phyloP scores from a whole-genome alignment of 1,140 invertebrate genomes.

The Drosophila biarmipes region DNA sequence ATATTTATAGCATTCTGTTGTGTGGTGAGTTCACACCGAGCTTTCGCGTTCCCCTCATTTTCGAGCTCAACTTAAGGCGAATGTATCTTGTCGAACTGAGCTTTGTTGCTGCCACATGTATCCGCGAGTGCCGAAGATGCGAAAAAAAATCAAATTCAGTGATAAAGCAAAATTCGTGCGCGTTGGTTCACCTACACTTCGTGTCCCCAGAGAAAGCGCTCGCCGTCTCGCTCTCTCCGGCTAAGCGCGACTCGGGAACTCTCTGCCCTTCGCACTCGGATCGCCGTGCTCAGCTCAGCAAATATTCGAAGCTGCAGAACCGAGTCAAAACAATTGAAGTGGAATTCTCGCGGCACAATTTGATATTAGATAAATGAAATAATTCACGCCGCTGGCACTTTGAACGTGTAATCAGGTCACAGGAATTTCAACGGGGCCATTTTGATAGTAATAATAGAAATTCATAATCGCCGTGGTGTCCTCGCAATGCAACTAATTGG shows the following conservation, averaged over 20 bases:
- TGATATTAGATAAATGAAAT: slow-evolving; percentile 49
- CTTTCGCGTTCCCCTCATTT: too few relatives aligned
- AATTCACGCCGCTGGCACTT: slow-evolving; percentile 25
- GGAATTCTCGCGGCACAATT: slow-evolving; percentile 29
- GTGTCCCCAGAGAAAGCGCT: slow-evolving; percentile 42
- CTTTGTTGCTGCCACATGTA: slow-evolving; percentile 17
- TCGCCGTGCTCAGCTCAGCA: slow-evolving; percentile 28
- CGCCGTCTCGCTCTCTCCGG: slow-evolving; percentile 14
- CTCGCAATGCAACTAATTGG: slow-evolving; percentile 67
- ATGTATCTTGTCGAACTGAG: slow-evolving; percentile 9
- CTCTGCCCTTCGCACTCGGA: slow-evolving; percentile 34
- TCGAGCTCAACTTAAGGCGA: too few relatives aligned
- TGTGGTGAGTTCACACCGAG: too few relatives aligned
- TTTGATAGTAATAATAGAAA: slow-evolving; percentile 24
- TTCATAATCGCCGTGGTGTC: slow-evolving; percentile 5
- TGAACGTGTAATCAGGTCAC: slow-evolving; percentile 5
- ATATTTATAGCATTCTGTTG: neutral
- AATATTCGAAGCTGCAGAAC: slow-evolving; percentile 26
- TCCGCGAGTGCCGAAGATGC: slow-evolving; percentile 13
- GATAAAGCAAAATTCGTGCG: slow-evolving; percentile 71
- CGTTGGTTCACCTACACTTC: slow-evolving; percentile 66
- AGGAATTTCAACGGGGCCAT: slow-evolving; percentile 16
- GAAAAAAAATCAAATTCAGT: slow-evolving; percentile 75
- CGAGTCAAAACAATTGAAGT: slow-evolving; percentile 42
- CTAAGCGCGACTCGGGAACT: slow-evolving; percentile 35